A percentile compares a stretch with the other conserved stretches of the same genome.
These are phyloP conservation scores for Cyphomyrus plagiostoma DNA, from an alignment of 2,113 vertebrate species.

Conservation along the genomic window DNA sequence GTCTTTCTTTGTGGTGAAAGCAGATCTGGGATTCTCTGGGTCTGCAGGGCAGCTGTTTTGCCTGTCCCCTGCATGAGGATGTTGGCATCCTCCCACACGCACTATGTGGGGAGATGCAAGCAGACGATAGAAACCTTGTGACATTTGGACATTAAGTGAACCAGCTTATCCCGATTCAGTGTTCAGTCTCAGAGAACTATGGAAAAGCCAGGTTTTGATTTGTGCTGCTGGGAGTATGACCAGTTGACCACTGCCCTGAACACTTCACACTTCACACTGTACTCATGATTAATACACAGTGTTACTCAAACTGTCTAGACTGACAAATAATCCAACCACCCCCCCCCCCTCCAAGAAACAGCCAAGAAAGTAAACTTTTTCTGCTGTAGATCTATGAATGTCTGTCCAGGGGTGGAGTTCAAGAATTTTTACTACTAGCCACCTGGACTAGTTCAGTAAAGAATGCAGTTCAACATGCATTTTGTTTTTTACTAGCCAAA, in stretches of 20 bases:
- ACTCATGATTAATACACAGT: slow-evolving; percentile 20
- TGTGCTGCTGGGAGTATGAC: slow-evolving; percentile 36
- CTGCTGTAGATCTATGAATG: neutral
- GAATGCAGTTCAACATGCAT: neutral
- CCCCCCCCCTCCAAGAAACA: neutral
- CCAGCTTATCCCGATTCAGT: slow-evolving; percentile 21
- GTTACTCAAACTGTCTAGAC: slow-evolving; percentile 21
- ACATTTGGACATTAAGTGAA: slow-evolving; percentile 29
- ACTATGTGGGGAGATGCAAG: slow-evolving; percentile 21
- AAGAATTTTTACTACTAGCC: neutral
- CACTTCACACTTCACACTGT: slow-evolving; percentile 21
- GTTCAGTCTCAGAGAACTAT: slow-evolving; percentile 35
- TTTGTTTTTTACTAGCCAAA: neutral
- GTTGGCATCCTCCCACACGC: slow-evolving; percentile 26
- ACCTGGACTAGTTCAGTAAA: neutral
- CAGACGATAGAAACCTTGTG: slow-evolving; percentile 21
- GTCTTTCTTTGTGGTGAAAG: slow-evolving; percentile 36
- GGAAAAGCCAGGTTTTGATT: slow-evolving; percentile 42
- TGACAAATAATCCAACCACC: neutral
- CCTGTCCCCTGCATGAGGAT: slow-evolving; percentile 47
- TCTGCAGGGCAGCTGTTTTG: slow-evolving; percentile 49
- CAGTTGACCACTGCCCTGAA: slow-evolving; percentile 6
- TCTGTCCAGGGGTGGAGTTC: neutral
- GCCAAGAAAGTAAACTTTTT: neutral
- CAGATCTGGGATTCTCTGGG: slow-evolving; percentile 33